A percentile compares a stretch with the other conserved stretches of the same genome.
Evolutionary conservation across 2,797 vertebrate species (phyloP).

Genomic region (Rhynchonycteris naso): DNA sequence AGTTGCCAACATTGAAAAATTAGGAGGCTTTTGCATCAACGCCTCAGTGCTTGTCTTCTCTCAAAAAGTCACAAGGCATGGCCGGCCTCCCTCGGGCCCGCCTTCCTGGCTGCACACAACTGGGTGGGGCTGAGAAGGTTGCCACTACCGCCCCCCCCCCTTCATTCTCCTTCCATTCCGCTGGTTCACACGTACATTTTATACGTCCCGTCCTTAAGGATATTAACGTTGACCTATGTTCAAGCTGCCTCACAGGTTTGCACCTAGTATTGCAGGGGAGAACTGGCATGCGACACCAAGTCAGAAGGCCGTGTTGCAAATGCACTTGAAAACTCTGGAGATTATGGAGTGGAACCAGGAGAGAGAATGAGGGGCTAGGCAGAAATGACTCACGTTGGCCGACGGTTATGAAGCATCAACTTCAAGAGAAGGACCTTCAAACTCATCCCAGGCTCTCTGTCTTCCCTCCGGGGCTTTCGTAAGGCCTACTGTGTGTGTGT

Average conservation of each 20-base stretch:
- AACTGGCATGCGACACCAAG: not conserved
- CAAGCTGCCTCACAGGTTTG: not conserved
- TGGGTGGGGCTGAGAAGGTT: not conserved
- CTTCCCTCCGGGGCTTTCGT: not conserved
- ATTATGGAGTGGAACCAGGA: not conserved
- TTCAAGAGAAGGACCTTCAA: not conserved
- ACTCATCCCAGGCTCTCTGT: not conserved
- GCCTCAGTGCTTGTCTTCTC: not conserved
- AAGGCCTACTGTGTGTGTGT: not conserved
- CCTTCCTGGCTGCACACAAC: not conserved
- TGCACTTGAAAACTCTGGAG: not conserved
- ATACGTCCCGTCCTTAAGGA: not conserved
- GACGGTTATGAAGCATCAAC: not conserved
- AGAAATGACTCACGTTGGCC: not conserved
- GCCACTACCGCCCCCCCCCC: too few species aligned
- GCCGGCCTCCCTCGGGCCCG: rapidly evolving
- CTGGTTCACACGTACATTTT: not conserved
- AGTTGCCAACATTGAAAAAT: not conserved
- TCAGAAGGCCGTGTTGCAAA: not conserved
- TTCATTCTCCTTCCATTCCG: not conserved
- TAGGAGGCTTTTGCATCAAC: not conserved
- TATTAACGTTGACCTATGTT: not conserved
- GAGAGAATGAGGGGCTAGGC: not conserved
- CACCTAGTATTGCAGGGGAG: not conserved
- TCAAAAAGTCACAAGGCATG: not conserved